phyloP scores from a whole-genome alignment of 2,797 vertebrate species.

The Anas flavirostris region DNA sequence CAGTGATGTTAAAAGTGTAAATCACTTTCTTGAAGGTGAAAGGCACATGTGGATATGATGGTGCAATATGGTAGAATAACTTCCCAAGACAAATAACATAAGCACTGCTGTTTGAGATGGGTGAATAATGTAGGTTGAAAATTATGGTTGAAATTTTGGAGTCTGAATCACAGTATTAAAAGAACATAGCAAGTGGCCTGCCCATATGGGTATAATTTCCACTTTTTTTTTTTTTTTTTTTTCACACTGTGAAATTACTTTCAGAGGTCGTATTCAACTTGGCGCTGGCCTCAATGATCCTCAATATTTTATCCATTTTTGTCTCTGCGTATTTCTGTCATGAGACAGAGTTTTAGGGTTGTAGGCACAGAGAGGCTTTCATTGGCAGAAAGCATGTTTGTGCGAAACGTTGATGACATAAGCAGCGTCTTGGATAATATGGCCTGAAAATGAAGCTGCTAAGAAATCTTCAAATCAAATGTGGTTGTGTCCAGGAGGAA shows the following conservation, averaged over 20 bases:
- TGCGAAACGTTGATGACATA: slow-evolving; percentile 19
- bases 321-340: not conserved
- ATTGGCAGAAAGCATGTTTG: not conserved
- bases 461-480: slow-evolving; percentile 33
- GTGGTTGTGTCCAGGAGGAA: slow-evolving; percentile 49
- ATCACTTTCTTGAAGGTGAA: not conserved
- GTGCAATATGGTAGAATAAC: not conserved
- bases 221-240: not conserved
- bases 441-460: slow-evolving; percentile 15
- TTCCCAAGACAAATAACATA: not conserved
- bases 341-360: not conserved
- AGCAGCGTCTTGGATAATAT: not conserved
- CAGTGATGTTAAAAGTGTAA: not conserved
- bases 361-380: not conserved
- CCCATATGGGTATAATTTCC: not conserved
- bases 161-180: not conserved
- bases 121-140: not conserved
- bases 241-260: not conserved
- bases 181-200: not conserved
- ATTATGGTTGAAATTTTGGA: not conserved
- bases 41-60: not conserved
- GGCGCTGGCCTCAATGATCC: not conserved
- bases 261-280: not conserved
- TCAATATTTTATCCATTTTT: not conserved
- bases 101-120: not conserved